Base-by-base conservation (phyloP, 1,140 invertebrate species). In the Gonioctena quinquepunctata region DNA sequence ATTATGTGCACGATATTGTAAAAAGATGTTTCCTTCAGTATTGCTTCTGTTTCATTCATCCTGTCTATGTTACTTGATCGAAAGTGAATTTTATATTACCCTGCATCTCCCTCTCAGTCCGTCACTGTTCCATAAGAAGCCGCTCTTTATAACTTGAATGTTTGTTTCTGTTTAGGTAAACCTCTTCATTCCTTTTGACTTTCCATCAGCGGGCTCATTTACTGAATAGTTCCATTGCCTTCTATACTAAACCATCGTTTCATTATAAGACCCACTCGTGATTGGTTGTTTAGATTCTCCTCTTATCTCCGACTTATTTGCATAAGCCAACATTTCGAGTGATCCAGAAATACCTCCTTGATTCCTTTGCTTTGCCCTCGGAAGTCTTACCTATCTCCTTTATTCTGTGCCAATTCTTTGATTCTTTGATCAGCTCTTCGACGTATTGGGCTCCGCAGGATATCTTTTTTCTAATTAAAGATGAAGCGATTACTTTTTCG, bases 121-220 rank as follows among this genome's bases (percentile, higher is more conserved):
- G 69, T 23, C 33, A 59, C 56, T 64, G 61, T 48, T 22, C n/a
- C 19, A 23, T 48, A 69, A 76, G 70, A 63, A 75, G 73, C 67
- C 70, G 75, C 74, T 78, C 79, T 80, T 79, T 80, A 80, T 78
- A 79, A 81, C 78, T 77, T 79, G 76, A 71, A 72, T 81, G 77
- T 81, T 81, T 81, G 79, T 81, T 80, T 81, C 79, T 81, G 77
- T 80, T 77, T 77, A 69, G 78, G 77, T 75, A 81, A 81, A 79
- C 78, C 77, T 80, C 78, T 81, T 77, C 77, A 72, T 76, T 79
- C 77, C 79, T 79, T 81, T 80, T 81, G 79, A 81, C 79, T 81
- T 80, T 80, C 77, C 79, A 80, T 80, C 79, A 74, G 75, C 77
- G 75, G 77, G 78, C 79, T 76, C 78, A 77, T 79, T 77, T 80